A percentile compares a stretch with the other conserved stretches of the same genome.
These are phyloP conservation scores for Cryptoleucopteryx plumbea DNA, from an alignment of 2,113 vertebrate species.

Conservation along the genomic window DNA sequence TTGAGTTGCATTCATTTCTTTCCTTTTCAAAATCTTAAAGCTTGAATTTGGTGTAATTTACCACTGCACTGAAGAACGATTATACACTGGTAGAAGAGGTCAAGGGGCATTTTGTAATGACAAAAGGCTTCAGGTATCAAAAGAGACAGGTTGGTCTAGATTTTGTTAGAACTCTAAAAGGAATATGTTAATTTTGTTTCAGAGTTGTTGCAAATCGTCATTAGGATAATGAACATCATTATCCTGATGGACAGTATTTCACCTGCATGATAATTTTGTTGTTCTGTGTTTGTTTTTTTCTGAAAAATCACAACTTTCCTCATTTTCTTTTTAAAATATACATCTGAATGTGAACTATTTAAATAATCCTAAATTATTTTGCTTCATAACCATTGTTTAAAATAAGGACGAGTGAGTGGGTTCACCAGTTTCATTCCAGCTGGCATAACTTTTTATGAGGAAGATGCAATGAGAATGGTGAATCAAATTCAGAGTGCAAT, in stretches of 20 bases:
- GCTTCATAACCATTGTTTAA: background rate
- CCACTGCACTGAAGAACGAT: constrained; percentile 85
- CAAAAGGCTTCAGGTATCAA: constrained; percentile 80
- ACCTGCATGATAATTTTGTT: constrained; percentile 41
- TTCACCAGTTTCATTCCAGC: constrained; percentile 53
- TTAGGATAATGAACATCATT: constrained; percentile 56
- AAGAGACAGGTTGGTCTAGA: constrained; percentile 79
- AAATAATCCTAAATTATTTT: background rate
- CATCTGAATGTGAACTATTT: background rate
- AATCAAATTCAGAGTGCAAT: background rate
- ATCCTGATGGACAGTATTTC: constrained; percentile 25
- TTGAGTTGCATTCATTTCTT: constrained; percentile 59
- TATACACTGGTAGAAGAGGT: constrained; percentile 85
- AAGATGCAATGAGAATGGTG: constrained; percentile 27
- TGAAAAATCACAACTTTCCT: constrained; percentile 16
- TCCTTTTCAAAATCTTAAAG: constrained; percentile 68
- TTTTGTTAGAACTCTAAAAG: constrained; percentile 50
- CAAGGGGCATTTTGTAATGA: constrained; percentile 86
- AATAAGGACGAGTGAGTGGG: background rate
- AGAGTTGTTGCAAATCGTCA: constrained; percentile 57
- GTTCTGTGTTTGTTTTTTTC: constrained; percentile 28
- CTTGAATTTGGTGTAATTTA: constrained; percentile 88
- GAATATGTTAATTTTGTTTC: constrained; percentile 65
- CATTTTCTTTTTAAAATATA: background rate
- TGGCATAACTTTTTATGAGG: background rate